phyloP scores from a whole-genome alignment of 2,888 invertebrate genomes.

The Cotesia congregata region DNA sequence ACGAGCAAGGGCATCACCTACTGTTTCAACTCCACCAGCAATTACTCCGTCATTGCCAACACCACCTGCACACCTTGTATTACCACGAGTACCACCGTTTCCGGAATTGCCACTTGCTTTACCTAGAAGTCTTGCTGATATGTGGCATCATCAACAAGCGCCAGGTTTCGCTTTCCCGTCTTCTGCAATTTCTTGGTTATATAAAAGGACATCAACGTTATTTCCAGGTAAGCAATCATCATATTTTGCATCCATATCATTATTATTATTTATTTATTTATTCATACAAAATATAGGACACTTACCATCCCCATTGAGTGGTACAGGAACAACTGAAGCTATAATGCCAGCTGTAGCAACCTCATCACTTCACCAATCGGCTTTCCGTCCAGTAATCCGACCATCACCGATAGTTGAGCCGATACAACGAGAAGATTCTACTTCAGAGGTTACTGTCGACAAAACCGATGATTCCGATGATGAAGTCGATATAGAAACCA shows the following conservation, averaged over 20 bases:
- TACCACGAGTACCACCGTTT: constrained; percentile 72
- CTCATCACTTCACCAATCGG: constrained; percentile 72
- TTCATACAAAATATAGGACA: constrained; percentile 61
- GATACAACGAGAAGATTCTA: constrained; percentile 56
- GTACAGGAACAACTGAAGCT: constrained; percentile 61
- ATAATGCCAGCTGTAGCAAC: constrained; percentile 59
- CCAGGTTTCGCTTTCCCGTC: constrained; percentile 77
- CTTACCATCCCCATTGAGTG: constrained; percentile 70
- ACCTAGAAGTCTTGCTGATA: constrained; percentile 79
- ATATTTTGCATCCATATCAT: constrained; percentile 4
- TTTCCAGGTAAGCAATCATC: constrained; percentile 59
- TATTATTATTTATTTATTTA: not conserved
- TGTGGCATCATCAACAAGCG: constrained; percentile 75
- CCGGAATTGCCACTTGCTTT: constrained; percentile 74
- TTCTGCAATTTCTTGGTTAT: constrained; percentile 78
- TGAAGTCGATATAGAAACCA: constrained; percentile 89
- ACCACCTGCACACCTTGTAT: constrained; percentile 67
- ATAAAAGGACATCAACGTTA: constrained; percentile 73
- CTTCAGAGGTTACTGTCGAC: constrained; percentile 65
- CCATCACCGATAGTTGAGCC: constrained; percentile 60
- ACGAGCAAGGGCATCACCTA: constrained; percentile 56
- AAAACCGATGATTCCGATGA: constrained; percentile 81
- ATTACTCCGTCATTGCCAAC: constrained; percentile 58
- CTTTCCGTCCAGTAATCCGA: constrained; percentile 73
- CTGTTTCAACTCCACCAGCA: constrained; percentile 61